These are phyloP conservation scores for Copsychus sechellarum DNA, from an alignment of 2,113 vertebrate genomes.

Conservation along the genomic window DNA sequence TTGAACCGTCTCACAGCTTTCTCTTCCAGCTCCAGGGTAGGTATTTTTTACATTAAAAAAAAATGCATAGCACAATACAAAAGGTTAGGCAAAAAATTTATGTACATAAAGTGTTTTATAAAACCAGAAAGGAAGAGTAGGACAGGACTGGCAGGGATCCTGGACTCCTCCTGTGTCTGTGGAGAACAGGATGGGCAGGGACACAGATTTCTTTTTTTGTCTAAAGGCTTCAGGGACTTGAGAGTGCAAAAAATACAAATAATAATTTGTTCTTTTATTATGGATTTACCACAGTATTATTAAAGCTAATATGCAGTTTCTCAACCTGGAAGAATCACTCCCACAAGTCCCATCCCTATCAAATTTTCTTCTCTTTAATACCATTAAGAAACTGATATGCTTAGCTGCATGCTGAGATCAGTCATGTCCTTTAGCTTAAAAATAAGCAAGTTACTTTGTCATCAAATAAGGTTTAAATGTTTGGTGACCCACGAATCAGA, in stretches of 20 bases:
- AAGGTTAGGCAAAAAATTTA: background rate
- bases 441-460: background rate
- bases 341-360: background rate
- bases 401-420: background rate
- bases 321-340: background rate
- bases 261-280: background rate
- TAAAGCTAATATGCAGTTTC: conserved; percentile 1
- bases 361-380: background rate
- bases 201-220: background rate
- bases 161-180: background rate
- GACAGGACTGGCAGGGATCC: background rate
- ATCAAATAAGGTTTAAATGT: background rate
- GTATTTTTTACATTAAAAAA: background rate
- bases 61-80: background rate
- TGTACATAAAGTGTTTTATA: background rate
- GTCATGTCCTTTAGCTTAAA: background rate
- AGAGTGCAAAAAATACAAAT: background rate
- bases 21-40: background rate
- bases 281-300: background rate
- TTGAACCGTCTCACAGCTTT: background rate
- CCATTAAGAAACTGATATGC: background rate
- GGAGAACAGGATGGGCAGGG: conserved; percentile 10
- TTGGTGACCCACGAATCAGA: background rate
- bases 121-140: background rate
- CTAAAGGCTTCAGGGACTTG: background rate